phyloP scores from a whole-genome alignment of 2,888 invertebrate species.

The Heliconius sara region DNA sequence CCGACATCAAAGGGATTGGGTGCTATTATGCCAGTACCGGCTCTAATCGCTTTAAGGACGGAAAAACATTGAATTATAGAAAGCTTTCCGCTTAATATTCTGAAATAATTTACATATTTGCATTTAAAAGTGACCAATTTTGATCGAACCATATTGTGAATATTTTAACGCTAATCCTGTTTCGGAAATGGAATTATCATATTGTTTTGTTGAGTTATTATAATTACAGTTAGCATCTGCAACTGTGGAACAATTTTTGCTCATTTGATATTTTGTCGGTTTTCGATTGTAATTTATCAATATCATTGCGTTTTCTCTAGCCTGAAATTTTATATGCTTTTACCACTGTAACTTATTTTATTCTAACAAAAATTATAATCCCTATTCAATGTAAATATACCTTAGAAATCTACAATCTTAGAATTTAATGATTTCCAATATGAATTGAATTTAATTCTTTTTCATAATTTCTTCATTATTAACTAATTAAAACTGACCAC shows the following conservation, averaged over 20 bases:
- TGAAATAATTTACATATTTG: conserved; percentile 31
- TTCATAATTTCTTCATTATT: not conserved
- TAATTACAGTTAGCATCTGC: not conserved
- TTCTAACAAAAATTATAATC: too few species aligned
- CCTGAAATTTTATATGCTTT: too few species aligned
- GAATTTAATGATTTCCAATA: too few species aligned
- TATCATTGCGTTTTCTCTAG: not conserved
- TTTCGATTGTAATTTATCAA: not conserved
- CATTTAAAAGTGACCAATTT: conserved; percentile 31
- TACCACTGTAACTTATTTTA: too few species aligned
- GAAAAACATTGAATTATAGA: conserved; percentile 37
- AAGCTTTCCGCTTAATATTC: conserved; percentile 26
- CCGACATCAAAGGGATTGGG: conserved; percentile 55
- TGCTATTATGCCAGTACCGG: conserved; percentile 39
- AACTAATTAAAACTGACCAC: not conserved
- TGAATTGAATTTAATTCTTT: too few species aligned
- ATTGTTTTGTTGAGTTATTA: not conserved
- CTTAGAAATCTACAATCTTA: too few species aligned
- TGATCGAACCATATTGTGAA: conserved; percentile 22
- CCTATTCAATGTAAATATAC: too few species aligned
- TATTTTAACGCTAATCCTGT: conserved; percentile 19
- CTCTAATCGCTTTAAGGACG: conserved; percentile 39
- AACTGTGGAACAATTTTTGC: not conserved
- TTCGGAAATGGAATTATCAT: conserved; percentile 10
- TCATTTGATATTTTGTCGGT: not conserved